Evolutionary conservation across 2,113 vertebrate species (phyloP), one percentile per base, ranked within the genome.

Genomic region (Serilophus lunatus): DNA sequence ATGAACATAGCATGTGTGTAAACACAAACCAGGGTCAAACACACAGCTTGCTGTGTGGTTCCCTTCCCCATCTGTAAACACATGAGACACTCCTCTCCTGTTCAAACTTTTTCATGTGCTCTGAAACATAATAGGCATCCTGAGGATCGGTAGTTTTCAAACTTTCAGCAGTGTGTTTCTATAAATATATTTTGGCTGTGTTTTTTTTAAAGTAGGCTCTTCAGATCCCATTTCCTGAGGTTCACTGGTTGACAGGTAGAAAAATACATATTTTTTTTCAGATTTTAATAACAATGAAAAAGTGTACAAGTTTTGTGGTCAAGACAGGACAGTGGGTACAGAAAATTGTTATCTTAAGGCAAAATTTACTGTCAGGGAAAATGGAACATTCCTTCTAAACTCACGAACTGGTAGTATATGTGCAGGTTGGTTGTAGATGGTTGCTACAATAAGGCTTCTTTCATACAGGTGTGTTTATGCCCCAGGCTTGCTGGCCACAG

Each of bases 381-480:
- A 97, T 95, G 97, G 96, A 97, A 94, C 96, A 94, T 98, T 98
- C 97, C 96, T 98, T 98, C 97, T 98, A 97, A 97, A 98, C 97
- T 97, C 96, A 95, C 93, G 92, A 98, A 98, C 97, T 95, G 93
- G 97, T 97, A 98, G 98, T 98, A 98, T 98, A 98, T 95, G 96
- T 94, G 97, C 98, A 98, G 98, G 98, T 98, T 98, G 98, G 98
- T 98, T 97, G 97, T 88, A 97, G 98, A 97, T 98, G 96, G 98
- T 98, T 98, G 98, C 98, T 98, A 98, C 99, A 99, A 99, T 98
- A 98, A 98, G 98, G 96, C 97, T 98, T 98, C 98, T 98, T 99
- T 99, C 98, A 99, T 98, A 99, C 99, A 99, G 99, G 99, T 99
- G 99, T 99, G 99, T 99, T 99, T 99, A 99, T 98, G 99, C 99